phyloP scores from a whole-genome alignment of 2,113 vertebrate species.

The Dicerorhinus sumatrensis region DNA sequence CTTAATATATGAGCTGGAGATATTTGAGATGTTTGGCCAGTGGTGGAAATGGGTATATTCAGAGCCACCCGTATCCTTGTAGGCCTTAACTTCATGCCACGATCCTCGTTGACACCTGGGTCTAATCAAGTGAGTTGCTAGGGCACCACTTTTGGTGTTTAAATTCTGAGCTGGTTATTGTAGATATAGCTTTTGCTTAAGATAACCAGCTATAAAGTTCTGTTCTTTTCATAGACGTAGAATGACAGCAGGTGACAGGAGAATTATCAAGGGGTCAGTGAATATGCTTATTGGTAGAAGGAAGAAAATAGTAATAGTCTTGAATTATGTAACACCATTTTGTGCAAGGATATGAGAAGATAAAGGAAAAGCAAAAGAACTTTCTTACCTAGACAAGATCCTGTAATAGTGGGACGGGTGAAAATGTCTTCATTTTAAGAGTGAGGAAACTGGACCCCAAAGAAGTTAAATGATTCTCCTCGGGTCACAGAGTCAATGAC shows the following conservation, averaged over 20 bases:
- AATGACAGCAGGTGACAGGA: conserved; percentile 3
- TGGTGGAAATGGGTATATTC: background rate
- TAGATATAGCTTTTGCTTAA: background rate
- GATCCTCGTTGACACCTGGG: background rate
- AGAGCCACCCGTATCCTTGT: background rate
- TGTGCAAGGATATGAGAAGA: background rate
- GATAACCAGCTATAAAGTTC: background rate
- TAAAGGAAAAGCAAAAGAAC: background rate
- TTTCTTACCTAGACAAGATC: background rate
- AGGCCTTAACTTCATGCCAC: background rate
- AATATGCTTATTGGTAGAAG: background rate
- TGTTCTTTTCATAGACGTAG: background rate
- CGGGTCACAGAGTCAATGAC: background rate
- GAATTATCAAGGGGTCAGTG: background rate
- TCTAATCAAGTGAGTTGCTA: background rate
- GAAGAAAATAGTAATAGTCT: background rate
- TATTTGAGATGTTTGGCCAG: conserved; percentile 36
- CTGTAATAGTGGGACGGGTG: background rate
- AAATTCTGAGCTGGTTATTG: conserved; percentile 2
- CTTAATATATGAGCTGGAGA: background rate
- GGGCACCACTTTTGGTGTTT: background rate
- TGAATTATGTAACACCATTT: background rate
- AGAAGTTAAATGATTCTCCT: background rate
- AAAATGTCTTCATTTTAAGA: conserved; percentile 38
- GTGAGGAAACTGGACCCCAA: background rate